These are phyloP conservation scores for Fabriciana adippe DNA, from an alignment of 2,888 invertebrate genomes.

Conservation along the genomic window DNA sequence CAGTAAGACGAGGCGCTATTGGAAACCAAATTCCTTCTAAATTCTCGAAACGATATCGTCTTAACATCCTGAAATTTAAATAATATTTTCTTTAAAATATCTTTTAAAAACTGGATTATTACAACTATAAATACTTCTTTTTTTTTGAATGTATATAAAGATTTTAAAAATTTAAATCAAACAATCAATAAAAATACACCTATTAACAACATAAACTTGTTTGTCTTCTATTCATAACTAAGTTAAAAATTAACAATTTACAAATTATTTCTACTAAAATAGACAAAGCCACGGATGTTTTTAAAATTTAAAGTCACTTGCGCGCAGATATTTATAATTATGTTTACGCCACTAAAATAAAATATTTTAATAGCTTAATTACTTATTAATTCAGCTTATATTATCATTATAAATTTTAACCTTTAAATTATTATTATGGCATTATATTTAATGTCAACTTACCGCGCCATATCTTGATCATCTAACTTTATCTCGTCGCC, in stretches of 20 bases:
- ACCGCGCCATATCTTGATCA: slow-evolving; percentile 86
- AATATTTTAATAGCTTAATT: too few relatives aligned
- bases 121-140: too few relatives aligned
- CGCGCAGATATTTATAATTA: too few relatives aligned
- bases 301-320: too few relatives aligned
- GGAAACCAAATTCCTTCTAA: slow-evolving; percentile 88
- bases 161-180: not conserved
- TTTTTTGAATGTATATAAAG: not conserved
- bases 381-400: not conserved
- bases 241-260: not conserved
- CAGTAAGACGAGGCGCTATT: slow-evolving; percentile 84
- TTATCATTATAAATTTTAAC: not conserved
- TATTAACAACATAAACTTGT: too few relatives aligned
- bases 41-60: slow-evolving; percentile 83
- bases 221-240: too few relatives aligned
- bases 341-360: too few relatives aligned
- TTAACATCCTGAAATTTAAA: slow-evolving; percentile 81
- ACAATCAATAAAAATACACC: too few relatives aligned
- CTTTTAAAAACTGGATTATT: not conserved
- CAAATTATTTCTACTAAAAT: not conserved
- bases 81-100: slow-evolving; percentile 9
- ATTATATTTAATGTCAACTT: slow-evolving; percentile 42
- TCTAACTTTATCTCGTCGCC: slow-evolving; percentile 85
- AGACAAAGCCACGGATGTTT: not conserved
- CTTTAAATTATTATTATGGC: too few relatives aligned